Evolutionary conservation across 2,113 vertebrate genomes (phyloP), one percentile per base, ranked within the genome.

Genomic region (Amphilophus citrinellus): DNA sequence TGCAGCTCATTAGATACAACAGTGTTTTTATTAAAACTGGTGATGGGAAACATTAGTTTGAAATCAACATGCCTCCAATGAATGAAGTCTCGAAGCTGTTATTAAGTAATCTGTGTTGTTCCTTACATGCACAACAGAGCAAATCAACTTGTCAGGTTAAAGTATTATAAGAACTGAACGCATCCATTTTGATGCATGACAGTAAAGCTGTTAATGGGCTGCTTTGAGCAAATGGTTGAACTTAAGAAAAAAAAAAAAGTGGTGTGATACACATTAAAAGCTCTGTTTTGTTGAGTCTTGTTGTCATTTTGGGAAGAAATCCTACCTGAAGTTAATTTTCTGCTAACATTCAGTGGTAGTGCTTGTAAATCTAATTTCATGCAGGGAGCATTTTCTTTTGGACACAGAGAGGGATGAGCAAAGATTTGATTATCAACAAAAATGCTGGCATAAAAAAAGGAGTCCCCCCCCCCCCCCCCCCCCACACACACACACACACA

Each of bases 11-110:
- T 58, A 86, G 61, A 80, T 22, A 20, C n/a, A 77, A 13, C 8
- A 62, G 4, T 86, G 44, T 82, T 84, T 89, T 82, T 87, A 81
- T 81, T 76, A 79, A 87, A 88, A 77, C 57, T 59, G 61, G 79
- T 50, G 58, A 90, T 58, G 79, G 13, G 73, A 79, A 89, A 89
- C 53, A 79, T 68, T 82, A 77, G 78, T 86, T 83, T 76, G 61
- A 80, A 85, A 84, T 56, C 32, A 58, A 77, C 58, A 10, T 61
- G 17, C 22, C 20, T 65, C 63, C 32, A 17, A 79, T 56, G 4
- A 73, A 56, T 73, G 68, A 73, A 73, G 47, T 56, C 10, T 73
- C 10, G 0, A 73, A 73, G 47, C 68, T 73, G 27, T 35, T 73
- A 73, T 56, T 17, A 79, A 53, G 57, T 80, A 78, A 83, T 85